Base-by-base conservation (phyloP, 2,888 invertebrate species). In the Caenorhabditis sp. region DNA sequence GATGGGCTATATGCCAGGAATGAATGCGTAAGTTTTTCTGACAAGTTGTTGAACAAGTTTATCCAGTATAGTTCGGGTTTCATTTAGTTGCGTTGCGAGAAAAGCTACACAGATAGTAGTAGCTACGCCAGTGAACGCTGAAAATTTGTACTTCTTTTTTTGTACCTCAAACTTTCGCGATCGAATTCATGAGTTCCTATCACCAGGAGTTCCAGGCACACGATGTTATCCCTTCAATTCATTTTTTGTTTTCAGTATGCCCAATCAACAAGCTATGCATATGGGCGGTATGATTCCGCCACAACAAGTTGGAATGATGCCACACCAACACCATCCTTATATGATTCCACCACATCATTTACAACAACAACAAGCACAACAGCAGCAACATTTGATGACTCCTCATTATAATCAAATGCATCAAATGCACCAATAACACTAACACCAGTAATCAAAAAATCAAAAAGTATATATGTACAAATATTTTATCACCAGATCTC, bases 301-400 rank as follows among this genome's bases (percentile, higher is more conserved):
- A 26, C 56, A 26, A n/a, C 26, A 26, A 12, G 23, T 21, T 20
- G 21, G 21, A 21, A 72, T 72, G 71, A 64, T 63, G 4, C 63
- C 50, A 8, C 71, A 71, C 21, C 66, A 67, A 53, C 67, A 67
- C 21, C 61, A 72, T 38, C 56, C 50, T n/a, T 72, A 67, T 60
- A 72, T 72, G 71, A 56, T 56, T 27, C 20, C 10, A 56, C 56
- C 8, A 21, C 61, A 65, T 26, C 60, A 63, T 53, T 52, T 63
- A 27, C 67, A 67, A 50, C 63, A 67, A 20, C 66, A 57, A 23
- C 20, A 21, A 20, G 54, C 43, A 59, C 59, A 60, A 38, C n/a
- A 21, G 54, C 66, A 66, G 21, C 70, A 10, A 43, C 64, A 59
- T 50, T 31, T 57, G 27, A 57, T 61, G 50, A 57, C 56, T 20